These are phyloP conservation scores for Motacilla alba DNA, from an alignment of 2,113 vertebrate genomes.

Conservation along the genomic window DNA sequence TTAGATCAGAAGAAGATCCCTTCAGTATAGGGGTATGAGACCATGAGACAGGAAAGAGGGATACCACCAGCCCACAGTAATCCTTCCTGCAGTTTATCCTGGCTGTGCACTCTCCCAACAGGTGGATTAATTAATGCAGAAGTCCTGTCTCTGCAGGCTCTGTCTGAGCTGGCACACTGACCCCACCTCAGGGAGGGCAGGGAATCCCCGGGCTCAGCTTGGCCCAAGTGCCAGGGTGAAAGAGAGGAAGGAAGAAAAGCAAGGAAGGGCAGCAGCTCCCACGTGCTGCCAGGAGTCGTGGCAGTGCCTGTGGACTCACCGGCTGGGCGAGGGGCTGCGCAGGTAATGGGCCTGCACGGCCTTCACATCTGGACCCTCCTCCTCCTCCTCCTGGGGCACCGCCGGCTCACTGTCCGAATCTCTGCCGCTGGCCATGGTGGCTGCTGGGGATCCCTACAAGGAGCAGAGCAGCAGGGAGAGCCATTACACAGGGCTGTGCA, in stretches of 20 bases:
- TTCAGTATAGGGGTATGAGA: neutral
- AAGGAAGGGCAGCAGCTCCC: neutral
- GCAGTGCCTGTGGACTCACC: slow-evolving; percentile 37
- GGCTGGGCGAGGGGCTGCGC: slow-evolving; percentile 89
- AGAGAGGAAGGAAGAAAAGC: neutral
- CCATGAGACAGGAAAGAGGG: neutral
- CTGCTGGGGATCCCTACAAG: neutral
- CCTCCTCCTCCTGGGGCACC: slow-evolving; percentile 66
- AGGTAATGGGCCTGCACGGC: slow-evolving; percentile 88
- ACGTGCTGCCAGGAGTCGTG: neutral
- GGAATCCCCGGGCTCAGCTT: neutral
- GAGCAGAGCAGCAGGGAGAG: neutral
- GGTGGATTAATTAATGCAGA: neutral
- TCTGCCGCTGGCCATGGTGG: slow-evolving; percentile 79
- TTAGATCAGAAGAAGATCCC: neutral
- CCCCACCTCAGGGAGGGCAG: neutral
- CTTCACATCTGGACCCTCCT: slow-evolving; percentile 53
- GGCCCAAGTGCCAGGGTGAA: neutral
- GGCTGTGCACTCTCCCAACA: accelerated
- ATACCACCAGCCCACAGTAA: accelerated
- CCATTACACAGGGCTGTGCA: neutral
- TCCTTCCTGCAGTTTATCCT: neutral
- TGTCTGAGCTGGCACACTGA: neutral
- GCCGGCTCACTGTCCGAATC: slow-evolving; percentile 67
- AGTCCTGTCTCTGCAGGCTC: neutral